Conservation (phyloP, 2,113 vertebrate genomes). For the Isichthys henryi region DNA sequence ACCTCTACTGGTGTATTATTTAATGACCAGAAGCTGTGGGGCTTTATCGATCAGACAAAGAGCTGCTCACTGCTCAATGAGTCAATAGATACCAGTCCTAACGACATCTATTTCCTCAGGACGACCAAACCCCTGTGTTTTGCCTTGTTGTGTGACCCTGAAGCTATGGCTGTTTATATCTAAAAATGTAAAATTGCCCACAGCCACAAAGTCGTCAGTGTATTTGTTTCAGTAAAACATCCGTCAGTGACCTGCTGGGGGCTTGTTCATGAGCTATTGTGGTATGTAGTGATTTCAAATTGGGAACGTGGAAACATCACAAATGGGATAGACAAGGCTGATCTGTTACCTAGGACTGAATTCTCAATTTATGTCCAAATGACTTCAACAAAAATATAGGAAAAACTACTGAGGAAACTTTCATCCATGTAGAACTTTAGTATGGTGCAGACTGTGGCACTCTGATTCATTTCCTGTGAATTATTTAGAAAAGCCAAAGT, state of each 20-base stretch:
- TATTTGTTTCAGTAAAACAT: background rate
- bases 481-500: background rate
- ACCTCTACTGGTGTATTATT: slow-evolving; percentile 8
- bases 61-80: background rate
- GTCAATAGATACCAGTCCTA: slow-evolving; percentile 1
- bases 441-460: background rate
- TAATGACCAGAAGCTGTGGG: slow-evolving; percentile 12
- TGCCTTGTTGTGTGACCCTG: background rate
- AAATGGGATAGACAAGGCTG: background rate
- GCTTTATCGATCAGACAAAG: slow-evolving; percentile 7
- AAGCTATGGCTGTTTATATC: background rate
- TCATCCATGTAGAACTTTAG: background rate
- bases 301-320: background rate
- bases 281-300: background rate
- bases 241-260: background rate
- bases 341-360: background rate
- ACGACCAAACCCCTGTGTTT: background rate
- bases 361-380: background rate
- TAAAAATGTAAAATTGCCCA: slow-evolving; percentile 11
- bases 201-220: background rate
- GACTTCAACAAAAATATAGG: background rate
- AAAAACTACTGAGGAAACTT: background rate
- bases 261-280: slow-evolving; percentile 1
- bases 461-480: background rate
- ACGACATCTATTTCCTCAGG: slow-evolving; percentile 4